Conservation (phyloP, 2,797 vertebrate genomes). For the Melanogrammus aeglefinus region DNA sequence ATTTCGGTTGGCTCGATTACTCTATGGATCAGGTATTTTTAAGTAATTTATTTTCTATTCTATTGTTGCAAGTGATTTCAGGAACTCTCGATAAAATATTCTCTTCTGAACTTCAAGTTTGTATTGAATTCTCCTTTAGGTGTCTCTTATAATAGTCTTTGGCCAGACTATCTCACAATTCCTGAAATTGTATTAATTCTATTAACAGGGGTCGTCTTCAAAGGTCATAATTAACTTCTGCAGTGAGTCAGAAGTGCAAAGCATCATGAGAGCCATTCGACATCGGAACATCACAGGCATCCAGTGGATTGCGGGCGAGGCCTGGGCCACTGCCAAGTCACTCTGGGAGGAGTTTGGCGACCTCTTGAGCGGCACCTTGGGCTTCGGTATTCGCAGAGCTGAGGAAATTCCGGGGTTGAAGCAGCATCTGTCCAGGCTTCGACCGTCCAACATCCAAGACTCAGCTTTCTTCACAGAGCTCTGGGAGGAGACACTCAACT, state of each 20-base stretch:
- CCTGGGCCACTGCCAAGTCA: slow-evolving; percentile 74
- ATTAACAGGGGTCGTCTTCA: slow-evolving; percentile 62
- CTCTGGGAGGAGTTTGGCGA: slow-evolving; percentile 72
- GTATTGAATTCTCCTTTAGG: not conserved
- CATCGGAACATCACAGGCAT: slow-evolving; percentile 67
- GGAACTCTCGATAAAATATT: not conserved
- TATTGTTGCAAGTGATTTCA: not conserved
- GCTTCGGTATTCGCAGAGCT: slow-evolving; percentile 73
- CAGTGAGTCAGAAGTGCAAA: slow-evolving; percentile 72
- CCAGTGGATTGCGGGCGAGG: slow-evolving; percentile 79
- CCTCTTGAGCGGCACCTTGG: slow-evolving; percentile 73
- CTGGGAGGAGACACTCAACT: slow-evolving; percentile 68
- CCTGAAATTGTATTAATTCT: no score
- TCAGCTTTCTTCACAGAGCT: slow-evolving; percentile 63
- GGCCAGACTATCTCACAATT: not conserved
- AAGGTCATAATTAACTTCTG: slow-evolving; percentile 75
- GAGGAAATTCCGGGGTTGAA: slow-evolving; percentile 67
- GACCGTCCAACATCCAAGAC: slow-evolving; percentile 23
- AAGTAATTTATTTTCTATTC: not conserved
- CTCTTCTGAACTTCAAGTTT: not conserved
- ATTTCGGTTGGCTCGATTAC: no score
- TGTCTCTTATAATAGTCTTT: no score
- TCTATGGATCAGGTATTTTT: no score
- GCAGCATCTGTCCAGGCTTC: slow-evolving; percentile 61
- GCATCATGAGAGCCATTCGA: slow-evolving; percentile 68